Base-by-base conservation (phyloP, 1,140 invertebrate genomes). In the Myzus persicae region DNA sequence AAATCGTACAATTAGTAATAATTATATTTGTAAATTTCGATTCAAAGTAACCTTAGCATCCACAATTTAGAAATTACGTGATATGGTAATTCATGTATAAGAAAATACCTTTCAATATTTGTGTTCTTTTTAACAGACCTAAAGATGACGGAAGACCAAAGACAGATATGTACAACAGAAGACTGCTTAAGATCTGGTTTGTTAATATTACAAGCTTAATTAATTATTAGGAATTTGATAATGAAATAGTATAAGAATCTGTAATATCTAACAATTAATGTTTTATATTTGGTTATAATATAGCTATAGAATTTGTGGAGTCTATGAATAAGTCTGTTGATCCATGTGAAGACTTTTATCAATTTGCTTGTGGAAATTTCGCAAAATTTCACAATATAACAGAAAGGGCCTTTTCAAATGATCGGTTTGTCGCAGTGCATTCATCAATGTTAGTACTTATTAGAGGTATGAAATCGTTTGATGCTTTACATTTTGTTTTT, bases 341-440 rank as follows among this genome's bases (percentile, higher is more conserved):
- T 93, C 97, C 97, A 14, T 97, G 97, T 94, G 95, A 96, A 24
- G 96, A 97, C 95, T 97, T 97, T 94, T 97, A 97, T 94, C 95
- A 96, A 94, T 97, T 97, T 94, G 96, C 96, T 3, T 97, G 96
- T 94, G 96, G 96, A 14, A 95, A 94, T 14, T 97, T 96, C 96
- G 96, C 96, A 93, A 95, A 96, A 90, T 96, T 96, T 93, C 96
- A 97, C 94, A 96, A 96, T 0, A 96, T 97, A 91, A 96, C 97
- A 0, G 96, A 97, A 93, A 40, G 46, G 22, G 36, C 91, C 1
- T 0, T 26, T 31, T 82, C 91, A 31, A 92, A 51, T 54, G 91
- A 93, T 93, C 42, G 91, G n/a, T 93, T 93, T 54, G 3, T 36
- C 6, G 91, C 85, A 42, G n/a, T 93, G 22, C 36, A 82, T 20